Conservation (phyloP, 2,797 vertebrate genomes). For the Orestias chungarensis region DNA sequence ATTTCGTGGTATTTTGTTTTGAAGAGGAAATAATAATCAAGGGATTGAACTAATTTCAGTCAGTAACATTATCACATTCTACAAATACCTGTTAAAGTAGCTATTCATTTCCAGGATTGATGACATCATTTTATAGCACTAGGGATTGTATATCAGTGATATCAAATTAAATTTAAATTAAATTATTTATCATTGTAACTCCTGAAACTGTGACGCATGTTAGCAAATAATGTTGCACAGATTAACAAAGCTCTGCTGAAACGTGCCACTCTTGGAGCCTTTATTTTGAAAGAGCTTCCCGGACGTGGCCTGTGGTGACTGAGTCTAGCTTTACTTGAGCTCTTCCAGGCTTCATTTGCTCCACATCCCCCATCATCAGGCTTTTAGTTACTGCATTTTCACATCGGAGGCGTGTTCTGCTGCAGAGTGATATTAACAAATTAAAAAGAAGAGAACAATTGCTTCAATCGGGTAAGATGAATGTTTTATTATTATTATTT, state of each 20-base stretch:
- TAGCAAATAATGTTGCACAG: not conserved
- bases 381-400: constrained; percentile 37
- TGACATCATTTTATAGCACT: not conserved
- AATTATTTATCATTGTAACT: no score
- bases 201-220: not conserved
- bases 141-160: no score
- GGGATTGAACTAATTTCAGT: no score
- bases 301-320: constrained; percentile 13
- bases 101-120: not conserved
- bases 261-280: not conserved
- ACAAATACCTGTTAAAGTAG: no score
- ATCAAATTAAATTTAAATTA: no score
- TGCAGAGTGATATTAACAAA: constrained; percentile 46
- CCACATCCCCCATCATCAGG: constrained; percentile 65
- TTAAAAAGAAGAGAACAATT: constrained; percentile 23
- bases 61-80: no score
- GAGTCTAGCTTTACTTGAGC: not conserved
- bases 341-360: constrained; percentile 14
- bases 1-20: no score
- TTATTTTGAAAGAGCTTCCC: constrained; percentile 51
- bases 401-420: constrained; percentile 29
- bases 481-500: not conserved
- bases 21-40: no score
- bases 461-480: constrained; percentile 63
- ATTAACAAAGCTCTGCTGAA: not conserved